Percentiles rank a stretch among this genome's conserved stretches.
These are phyloP conservation scores for Drosophila neotestacea DNA, from an alignment of 2,888 invertebrate species.

Conservation along the genomic window DNA sequence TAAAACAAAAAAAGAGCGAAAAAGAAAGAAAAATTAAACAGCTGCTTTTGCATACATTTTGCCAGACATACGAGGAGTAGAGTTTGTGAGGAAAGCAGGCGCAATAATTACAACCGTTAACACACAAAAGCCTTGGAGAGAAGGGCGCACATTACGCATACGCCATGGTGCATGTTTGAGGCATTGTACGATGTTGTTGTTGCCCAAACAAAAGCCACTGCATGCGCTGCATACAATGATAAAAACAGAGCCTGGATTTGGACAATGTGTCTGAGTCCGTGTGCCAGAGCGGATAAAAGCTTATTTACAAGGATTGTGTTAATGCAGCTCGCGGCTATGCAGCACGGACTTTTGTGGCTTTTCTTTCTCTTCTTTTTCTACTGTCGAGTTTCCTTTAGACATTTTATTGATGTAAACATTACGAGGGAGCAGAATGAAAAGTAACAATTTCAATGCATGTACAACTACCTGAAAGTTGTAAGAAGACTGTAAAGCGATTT, in stretches of 20 bases:
- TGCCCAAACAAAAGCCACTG: conserved; percentile 65
- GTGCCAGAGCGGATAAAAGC: conserved; percentile 64
- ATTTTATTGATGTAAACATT: conserved; percentile 38
- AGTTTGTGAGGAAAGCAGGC: conserved; percentile 37
- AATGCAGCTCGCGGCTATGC: conserved; percentile 75
- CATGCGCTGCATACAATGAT: conserved; percentile 63
- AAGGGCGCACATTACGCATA: conserved; percentile 63
- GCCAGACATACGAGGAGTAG: conserved; percentile 24
- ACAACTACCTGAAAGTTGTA: not conserved
- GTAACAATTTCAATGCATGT: conserved; percentile 1
- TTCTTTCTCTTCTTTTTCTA: conserved; percentile 24
- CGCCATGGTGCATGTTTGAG: conserved; percentile 55
- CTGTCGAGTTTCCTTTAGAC: conserved; percentile 27
- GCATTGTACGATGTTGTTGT: conserved; percentile 53
- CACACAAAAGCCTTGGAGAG: conserved; percentile 64
- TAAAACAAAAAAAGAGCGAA: conserved; percentile 11
- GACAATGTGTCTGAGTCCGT: conserved; percentile 64
- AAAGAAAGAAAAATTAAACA: conserved; percentile 34
- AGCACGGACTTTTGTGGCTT: conserved; percentile 65
- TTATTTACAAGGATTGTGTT: conserved; percentile 76
- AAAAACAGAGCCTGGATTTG: conserved; percentile 50
- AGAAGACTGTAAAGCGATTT: not conserved
- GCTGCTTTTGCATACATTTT: conserved; percentile 32
- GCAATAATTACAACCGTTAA: conserved; percentile 75
- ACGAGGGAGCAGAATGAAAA: not conserved